Evolutionary conservation across 2,888 invertebrate species (phyloP).

Genomic region (Blastobasis adustella): DNA sequence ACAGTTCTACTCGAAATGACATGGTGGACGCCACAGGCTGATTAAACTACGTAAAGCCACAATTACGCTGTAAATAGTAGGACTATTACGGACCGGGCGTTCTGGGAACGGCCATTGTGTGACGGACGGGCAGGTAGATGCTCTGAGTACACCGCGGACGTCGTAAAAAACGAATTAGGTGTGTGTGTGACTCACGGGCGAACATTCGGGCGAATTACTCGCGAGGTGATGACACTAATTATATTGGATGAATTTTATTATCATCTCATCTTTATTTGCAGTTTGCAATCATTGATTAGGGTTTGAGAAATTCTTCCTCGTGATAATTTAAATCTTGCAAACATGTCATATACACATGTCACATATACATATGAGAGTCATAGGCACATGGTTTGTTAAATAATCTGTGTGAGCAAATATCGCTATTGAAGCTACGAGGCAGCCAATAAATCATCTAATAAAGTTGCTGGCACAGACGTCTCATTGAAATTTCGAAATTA

Average conservation of each 20-base stretch:
- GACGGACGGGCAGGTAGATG: constrained; percentile 12
- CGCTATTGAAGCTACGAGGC: neutral
- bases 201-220: constrained; percentile 3
- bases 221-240: constrained; percentile 5
- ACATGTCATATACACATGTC: too few species aligned
- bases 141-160: constrained; percentile 5
- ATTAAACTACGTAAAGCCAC: constrained; percentile 20
- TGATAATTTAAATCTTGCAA: neutral
- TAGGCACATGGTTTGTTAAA: too few species aligned
- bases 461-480: constrained; percentile 53
- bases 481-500: constrained; percentile 66
- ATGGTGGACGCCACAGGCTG: constrained; percentile 12
- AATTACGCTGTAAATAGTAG: constrained; percentile 28
- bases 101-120: constrained; percentile 29
- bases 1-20: constrained; percentile 24
- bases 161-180: constrained; percentile 8
- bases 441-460: constrained; percentile 46
- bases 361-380: too few species aligned
- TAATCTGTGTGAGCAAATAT: too few species aligned
- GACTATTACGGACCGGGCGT: constrained; percentile 23
- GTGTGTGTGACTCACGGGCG: constrained; percentile 12
- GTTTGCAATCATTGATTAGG: neutral
- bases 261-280: neutral
- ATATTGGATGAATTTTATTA: constrained; percentile 1
- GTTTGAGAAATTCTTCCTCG: neutral